phyloP scores from a whole-genome alignment of 2,888 invertebrate genomes.

The Mythimna lalbum region DNA sequence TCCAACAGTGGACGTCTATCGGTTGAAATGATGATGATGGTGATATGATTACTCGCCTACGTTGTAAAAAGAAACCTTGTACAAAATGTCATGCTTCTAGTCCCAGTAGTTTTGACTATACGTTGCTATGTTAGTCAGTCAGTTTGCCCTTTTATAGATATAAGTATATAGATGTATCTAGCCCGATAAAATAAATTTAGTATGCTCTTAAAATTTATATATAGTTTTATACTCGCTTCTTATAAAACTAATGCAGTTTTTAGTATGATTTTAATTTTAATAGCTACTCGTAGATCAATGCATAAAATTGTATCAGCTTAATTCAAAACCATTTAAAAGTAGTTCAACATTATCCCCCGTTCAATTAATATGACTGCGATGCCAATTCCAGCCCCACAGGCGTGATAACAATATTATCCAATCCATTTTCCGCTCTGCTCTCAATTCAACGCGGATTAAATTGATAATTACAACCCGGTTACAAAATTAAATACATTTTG shows the following conservation, averaged over 20 bases:
- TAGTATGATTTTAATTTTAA: background rate
- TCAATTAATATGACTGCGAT: conserved; percentile 9
- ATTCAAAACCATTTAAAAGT: conserved; percentile 5
- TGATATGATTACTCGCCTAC: no score
- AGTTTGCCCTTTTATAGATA: no score
- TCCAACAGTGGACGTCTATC: no score
- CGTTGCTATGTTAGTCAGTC: no score
- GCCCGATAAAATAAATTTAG: no score
- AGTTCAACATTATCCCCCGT: background rate
- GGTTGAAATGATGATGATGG: no score
- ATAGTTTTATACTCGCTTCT: background rate
- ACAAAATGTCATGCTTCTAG: no score
- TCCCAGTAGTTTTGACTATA: no score
- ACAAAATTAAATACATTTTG: conserved; percentile 48
- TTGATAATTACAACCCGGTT: conserved; percentile 47
- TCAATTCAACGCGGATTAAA: conserved; percentile 47
- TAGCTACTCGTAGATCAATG: background rate
- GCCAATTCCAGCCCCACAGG: conserved; percentile 26
- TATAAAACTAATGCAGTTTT: background rate
- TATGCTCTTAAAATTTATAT: no score
- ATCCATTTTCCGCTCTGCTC: conserved; percentile 34
- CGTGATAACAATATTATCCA: conserved; percentile 24
- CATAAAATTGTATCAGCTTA: background rate
- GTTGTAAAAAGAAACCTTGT: no score
- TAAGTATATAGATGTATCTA: no score